Base-by-base conservation (phyloP, 2,113 vertebrate species). In the Lycocorax pyrrhopterus region DNA sequence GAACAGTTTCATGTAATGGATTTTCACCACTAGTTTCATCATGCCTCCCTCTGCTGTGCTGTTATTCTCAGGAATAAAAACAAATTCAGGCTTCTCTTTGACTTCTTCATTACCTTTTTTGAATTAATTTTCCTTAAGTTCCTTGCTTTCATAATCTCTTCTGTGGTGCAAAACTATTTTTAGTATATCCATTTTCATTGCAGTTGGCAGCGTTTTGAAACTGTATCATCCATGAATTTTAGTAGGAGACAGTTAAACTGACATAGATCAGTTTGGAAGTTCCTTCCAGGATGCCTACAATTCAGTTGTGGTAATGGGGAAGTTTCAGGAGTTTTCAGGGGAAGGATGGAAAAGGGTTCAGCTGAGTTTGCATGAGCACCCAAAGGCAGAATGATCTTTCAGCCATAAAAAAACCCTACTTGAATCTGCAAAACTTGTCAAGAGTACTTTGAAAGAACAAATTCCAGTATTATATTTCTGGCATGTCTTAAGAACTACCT, bases 91-190 rank as follows among this genome's bases (percentile, higher is more conserved):
- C 55, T 92, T 83, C 39, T 62, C 33, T 86, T 67, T 88, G 44
- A 82, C 51, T 82, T 93, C 56, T 85, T 88, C 29, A 22, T 80
- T n/a, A 55, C 71, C 14, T 79, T 83, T 80, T 73, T 37, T 26
- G 46, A n/a, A 71, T 79, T 92, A 21, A 85, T 93, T 78, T 85
- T 87, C 71, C 37, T 64, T 68, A 77, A 83, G 33, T 60, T 53
- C 41, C n/a, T 88, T 85, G 66, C 32, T 93, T 90, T 92, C 46
- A n/a, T 77, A 76, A 90, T 79, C 49, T 90, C n/a, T 84, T 74
- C 43, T 51, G 25, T 67, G 39, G n/a, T 79, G 16, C 39, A 90
- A 76, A 90, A 80, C 46, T 89, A 76, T 88, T 95, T 77, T 93
- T 86, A 73, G 76, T 60, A 69, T 55, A 58, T 67, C 55, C 62